Percentiles rank a stretch among this genome's conserved stretches.
These are phyloP conservation scores for Drosophila dunni DNA, from an alignment of 1,140 invertebrate species.

Conservation along the genomic window DNA sequence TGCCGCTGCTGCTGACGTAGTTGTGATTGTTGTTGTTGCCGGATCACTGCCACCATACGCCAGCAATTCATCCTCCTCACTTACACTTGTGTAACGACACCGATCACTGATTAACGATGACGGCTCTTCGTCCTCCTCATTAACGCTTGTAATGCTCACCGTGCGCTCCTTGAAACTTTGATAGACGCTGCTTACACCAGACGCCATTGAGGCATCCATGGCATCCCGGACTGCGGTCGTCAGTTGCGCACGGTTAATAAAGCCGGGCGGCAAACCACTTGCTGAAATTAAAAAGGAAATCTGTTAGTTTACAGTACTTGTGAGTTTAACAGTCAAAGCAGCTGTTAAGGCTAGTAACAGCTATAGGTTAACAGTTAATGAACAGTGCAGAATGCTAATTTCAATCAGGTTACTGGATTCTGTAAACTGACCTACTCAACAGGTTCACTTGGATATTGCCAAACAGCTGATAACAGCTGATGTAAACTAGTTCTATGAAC, in stretches of 20 bases:
- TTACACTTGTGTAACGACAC: constrained; percentile 78
- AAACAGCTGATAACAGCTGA: too few species aligned
- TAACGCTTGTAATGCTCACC: constrained; percentile 77
- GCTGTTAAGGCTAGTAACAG: constrained; percentile 6
- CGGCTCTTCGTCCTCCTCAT: constrained; percentile 79
- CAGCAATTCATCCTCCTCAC: constrained; percentile 77
- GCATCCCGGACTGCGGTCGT: constrained; percentile 40
- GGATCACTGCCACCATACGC: constrained; percentile 23
- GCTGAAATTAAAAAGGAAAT: neutral
- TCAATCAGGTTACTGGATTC: too few species aligned
- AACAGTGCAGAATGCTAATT: neutral
- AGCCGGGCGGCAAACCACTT: constrained; percentile 29
- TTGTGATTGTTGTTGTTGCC: constrained; percentile 13
- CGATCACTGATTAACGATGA: constrained; percentile 72
- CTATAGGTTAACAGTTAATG: neutral
- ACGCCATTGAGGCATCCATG: constrained; percentile 36
- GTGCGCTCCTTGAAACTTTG: constrained; percentile 75
- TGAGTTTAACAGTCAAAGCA: neutral
- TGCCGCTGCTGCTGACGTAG: constrained; percentile 16
- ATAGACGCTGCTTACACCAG: constrained; percentile 50
- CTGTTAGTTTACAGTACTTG: neutral
- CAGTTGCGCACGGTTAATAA: constrained; percentile 15
- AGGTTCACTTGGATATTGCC: too few species aligned
- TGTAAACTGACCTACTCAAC: too few species aligned
- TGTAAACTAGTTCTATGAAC: too few species aligned